Evolutionary conservation across 2,797 vertebrate genomes (phyloP), one percentile per base, ranked within the genome.

Genomic region (Protosalanx chinensis): DNA sequence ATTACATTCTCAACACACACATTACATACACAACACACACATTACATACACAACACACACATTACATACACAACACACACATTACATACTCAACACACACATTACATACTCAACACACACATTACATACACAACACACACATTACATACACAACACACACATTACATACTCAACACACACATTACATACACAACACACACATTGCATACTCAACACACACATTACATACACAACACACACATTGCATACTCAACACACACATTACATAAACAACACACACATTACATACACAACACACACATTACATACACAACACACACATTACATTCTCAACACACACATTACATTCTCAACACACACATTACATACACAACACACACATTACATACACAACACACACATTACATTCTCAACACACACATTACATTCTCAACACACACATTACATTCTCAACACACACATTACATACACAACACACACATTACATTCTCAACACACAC

Each of bases 191-290:
- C n/a, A n/a, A n/a, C n/a, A n/a, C n/a, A n/a, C n/a, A n/a, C n/a
- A n/a, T 1, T 27, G 1, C 23, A 27, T 27, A 27, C 23, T 1
- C 23, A 27, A 27, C 23, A 27, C 23, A 27, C 23, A 27, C n/a
- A n/a, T n/a, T 96, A 27, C 59, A 49, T 16, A 15, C 27, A 8
- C 59, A 13, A 27, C 23, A 27, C 23, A 27, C 23, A 37, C 37
- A 10, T n/a, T n/a, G n/a, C 35, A 15, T 27, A 33, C 53, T 8
- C 30, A 10, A 37, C 23, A 16, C 27, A 18, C 3, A 15, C n/a
- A 2, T 12, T 13, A 6, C 65, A 5, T 3, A 27, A 1, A 27
- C 23, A 27, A 27, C 23, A 1, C 23, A 27, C 6, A 18, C 49
- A 12, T 59, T 59, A 12, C n/a, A 20, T 20, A 23, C 20, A 18